Evolutionary conservation across 2,888 invertebrate genomes (phyloP), one percentile per base, ranked within the genome.

Genomic region (Lasioglossum vierecki): DNA sequence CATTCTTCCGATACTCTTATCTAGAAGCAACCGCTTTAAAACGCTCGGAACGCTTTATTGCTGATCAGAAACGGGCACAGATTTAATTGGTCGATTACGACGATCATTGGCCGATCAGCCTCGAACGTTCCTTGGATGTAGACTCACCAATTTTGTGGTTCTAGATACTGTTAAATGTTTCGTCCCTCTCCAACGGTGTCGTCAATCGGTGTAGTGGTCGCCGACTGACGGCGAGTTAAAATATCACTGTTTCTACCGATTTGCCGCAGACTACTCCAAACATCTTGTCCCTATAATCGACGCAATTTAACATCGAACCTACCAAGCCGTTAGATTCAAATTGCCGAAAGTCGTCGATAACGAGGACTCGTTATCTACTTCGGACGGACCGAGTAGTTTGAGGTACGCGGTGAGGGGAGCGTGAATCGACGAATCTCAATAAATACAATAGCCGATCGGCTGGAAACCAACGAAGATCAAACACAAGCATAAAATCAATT

Each of bases 1-100:
- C 63, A 63, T 30, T 63, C 63, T 30, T 63, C 63, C 63, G 63
- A 63, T 63, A 63, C 30, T 18, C 63, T 63, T 63, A 63, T 63
- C 63, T 63, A 63, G 63, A 63, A 30, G 63, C 63, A 63, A 3
- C 63, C 63, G 63, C 30, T 63, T 63, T 63, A 30, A 63, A 30
- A 63, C 63, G 63, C 30, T 30, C 63, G 15, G 30, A 63, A 63
- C 63, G 63, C 30, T 63, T 63, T 63, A 63, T 63, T 63, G 63
- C 63, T 63, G 63, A 18, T 63, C 63, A 15, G 63, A 63, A 63
- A 30, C 63, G 63, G 30, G 63, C 30, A 30, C 63, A 63, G 30
- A 30, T 30, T 63, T 63, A 63, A 63, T 63, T 63, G 63, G 63
- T 4, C 63, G 63, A 63, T 63, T 63, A 63, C 63, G 6, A 30